phyloP scores from a whole-genome alignment of 2,888 invertebrate genomes.

The Hermodice carunculata region DNA sequence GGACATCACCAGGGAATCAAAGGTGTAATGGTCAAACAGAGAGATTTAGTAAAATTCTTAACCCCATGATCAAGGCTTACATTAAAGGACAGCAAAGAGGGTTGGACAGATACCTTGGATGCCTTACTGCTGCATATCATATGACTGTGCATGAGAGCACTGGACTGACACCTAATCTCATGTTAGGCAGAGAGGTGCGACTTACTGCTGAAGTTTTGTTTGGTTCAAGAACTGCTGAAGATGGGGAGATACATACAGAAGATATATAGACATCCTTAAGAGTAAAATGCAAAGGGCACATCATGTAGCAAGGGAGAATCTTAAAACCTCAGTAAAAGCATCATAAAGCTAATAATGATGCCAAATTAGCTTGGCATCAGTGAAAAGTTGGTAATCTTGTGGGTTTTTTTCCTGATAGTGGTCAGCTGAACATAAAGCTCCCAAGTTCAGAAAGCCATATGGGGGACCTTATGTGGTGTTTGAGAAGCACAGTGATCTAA shows the following conservation, averaged over 20 bases:
- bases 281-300: slow-evolving; percentile 10
- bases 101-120: slow-evolving; percentile 34
- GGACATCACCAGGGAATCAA: slow-evolving; percentile 29
- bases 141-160: slow-evolving; percentile 31
- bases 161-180: slow-evolving; percentile 33
- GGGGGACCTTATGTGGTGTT: too few species aligned
- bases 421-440: too few species aligned
- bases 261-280: neutral
- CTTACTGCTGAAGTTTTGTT: slow-evolving; percentile 31
- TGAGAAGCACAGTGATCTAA: too few species aligned
- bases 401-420: too few species aligned
- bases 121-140: slow-evolving; percentile 33
- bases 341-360: too few species aligned
- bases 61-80: slow-evolving; percentile 33
- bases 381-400: too few species aligned
- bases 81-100: slow-evolving; percentile 22
- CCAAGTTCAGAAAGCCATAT: too few species aligned
- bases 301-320: too few species aligned
- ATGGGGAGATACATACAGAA: neutral
- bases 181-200: slow-evolving; percentile 33
- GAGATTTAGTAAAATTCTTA: slow-evolving; percentile 31
- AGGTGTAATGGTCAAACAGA: slow-evolving; percentile 33
- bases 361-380: too few species aligned
- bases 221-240: neutral
- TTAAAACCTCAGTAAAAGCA: too few species aligned